These are phyloP conservation scores for Cyphomyrus discorhynchus DNA, from an alignment of 2,113 vertebrate species.

Conservation along the genomic window DNA sequence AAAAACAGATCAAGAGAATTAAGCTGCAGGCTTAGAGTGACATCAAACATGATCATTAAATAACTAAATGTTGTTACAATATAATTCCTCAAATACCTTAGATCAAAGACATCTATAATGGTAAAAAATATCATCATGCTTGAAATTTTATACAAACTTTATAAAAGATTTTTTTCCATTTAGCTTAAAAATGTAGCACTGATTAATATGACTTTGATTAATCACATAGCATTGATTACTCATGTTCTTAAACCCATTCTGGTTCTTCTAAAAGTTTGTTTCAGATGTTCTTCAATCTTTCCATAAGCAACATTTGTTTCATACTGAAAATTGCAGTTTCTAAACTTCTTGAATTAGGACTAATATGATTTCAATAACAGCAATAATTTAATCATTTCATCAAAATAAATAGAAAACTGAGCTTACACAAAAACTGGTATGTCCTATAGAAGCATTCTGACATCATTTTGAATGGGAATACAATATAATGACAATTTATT, in stretches of 20 bases:
- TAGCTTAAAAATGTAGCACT: not conserved
- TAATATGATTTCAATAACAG: not conserved
- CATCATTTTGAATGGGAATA: not conserved
- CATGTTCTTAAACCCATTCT: not conserved
- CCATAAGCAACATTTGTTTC: not conserved
- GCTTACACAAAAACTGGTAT: not conserved
- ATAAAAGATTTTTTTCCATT: not conserved
- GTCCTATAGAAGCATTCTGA: not conserved
- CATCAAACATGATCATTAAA: not conserved
- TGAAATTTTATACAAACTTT: not conserved
- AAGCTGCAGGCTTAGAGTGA: not conserved
- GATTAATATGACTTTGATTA: not conserved
- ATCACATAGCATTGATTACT: not conserved
- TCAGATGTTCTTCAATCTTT: not conserved
- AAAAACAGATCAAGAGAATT: not conserved
- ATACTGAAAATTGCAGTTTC: not conserved
- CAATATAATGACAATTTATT: not conserved
- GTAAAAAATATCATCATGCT: not conserved
- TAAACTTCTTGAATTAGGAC: not conserved
- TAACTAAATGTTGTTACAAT: not conserved
- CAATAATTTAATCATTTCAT: not conserved
- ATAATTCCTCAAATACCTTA: not conserved
- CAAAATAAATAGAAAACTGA: not conserved
- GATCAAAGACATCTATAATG: not conserved
- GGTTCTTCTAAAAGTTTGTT: not conserved